Evolutionary conservation across 2,113 vertebrate genomes (phyloP).

Genomic region (Numida meleagris): DNA sequence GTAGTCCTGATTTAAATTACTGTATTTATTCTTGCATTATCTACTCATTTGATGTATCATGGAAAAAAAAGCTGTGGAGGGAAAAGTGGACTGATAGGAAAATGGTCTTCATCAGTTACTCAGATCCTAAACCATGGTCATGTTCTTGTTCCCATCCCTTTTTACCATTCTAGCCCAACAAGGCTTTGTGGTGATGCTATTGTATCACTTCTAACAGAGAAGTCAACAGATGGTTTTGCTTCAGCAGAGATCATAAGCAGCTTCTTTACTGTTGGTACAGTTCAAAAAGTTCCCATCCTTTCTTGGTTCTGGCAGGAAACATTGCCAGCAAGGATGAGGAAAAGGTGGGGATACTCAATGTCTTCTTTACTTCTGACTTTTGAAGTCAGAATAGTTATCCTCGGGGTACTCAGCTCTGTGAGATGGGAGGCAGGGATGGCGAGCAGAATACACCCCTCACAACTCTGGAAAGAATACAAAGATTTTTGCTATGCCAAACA

Average conservation of each 20-base stretch:
- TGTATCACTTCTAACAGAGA: not conserved
- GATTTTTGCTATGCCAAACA: constrained; percentile 54
- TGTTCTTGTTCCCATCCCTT: not conserved
- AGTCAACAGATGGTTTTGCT: not conserved
- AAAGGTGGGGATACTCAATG: too few species aligned
- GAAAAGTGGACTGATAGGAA: too few species aligned
- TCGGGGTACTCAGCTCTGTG: too few species aligned
- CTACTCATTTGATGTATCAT: not conserved
- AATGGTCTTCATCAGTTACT: too few species aligned
- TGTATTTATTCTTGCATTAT: not conserved
- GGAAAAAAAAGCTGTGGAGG: not conserved
- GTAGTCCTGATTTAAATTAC: not conserved
- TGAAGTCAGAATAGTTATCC: too few species aligned
- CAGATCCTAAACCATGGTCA: accelerated
- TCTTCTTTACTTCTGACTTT: too few species aligned
- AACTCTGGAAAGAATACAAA: too few species aligned
- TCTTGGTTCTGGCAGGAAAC: too few species aligned
- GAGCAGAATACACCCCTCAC: too few species aligned
- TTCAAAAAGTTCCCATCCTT: not conserved
- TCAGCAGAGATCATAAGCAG: not conserved
- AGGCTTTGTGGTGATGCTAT: not conserved
- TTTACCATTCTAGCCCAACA: not conserved
- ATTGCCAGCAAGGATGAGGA: too few species aligned
- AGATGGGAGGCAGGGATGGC: too few species aligned
- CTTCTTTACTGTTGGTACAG: not conserved